These are phyloP conservation scores for Atta colombica DNA, from an alignment of 1,140 invertebrate genomes.

Conservation along the genomic window DNA sequence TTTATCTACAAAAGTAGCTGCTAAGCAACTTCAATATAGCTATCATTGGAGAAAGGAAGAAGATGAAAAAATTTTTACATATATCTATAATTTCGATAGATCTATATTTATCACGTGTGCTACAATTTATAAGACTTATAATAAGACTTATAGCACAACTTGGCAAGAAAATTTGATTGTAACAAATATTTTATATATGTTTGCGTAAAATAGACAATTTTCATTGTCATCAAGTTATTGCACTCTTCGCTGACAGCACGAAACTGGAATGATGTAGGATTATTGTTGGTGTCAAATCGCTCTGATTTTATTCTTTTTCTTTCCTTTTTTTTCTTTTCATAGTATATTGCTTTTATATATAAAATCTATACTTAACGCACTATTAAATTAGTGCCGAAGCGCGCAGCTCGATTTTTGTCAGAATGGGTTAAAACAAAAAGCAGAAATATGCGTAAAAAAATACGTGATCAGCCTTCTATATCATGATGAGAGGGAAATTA, in stretches of 20 bases:
- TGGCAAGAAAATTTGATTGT: neutral
- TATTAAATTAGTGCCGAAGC: slow-evolving; percentile 20
- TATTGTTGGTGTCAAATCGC: neutral
- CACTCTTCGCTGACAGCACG: neutral
- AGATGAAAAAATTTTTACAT: neutral
- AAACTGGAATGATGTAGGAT: neutral
- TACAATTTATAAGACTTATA: neutral
- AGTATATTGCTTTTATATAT: neutral
- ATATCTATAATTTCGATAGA: neutral
- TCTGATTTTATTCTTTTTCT: neutral
- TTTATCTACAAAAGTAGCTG: neutral
- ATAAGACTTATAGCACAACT: neutral
- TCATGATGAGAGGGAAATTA: slow-evolving; percentile 28
- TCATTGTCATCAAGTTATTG: slow-evolving; percentile 2
- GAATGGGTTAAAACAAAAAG: slow-evolving; percentile 43
- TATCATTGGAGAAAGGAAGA: neutral
- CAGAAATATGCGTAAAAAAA: slow-evolving; percentile 23
- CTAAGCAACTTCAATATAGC: neutral
- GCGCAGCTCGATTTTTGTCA: neutral
- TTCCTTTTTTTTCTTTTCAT: neutral
- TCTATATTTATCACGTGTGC: neutral
- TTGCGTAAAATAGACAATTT: neutral
- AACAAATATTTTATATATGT: neutral
- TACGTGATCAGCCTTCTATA: neutral
- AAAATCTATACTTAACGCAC: neutral